Evolutionary conservation across 2,888 invertebrate genomes (phyloP), one percentile per base, ranked within the genome.

Genomic region (Seira ritae): DNA sequence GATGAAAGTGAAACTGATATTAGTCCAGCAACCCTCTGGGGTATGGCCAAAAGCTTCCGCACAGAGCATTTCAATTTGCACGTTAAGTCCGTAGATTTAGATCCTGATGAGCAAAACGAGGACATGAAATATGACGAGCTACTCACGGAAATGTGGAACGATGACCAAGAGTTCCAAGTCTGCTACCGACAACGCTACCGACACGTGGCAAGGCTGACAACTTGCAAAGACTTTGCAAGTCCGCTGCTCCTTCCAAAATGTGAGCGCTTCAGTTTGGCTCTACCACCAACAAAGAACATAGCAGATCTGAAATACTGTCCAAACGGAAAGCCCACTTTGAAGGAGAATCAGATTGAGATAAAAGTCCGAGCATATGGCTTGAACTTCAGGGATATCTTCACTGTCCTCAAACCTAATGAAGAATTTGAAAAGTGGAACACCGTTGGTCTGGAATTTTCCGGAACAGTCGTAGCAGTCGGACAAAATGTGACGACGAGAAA

Each of bases 321-420:
- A 6, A 69, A 71, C 42, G 72, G 76, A 19, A 80, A 71, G 42
- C 12, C 17, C 3, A 20, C 72, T 8, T 17, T 85, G 19, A 65
- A 74, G 42, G 55, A 71, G 1, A 78, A 71, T 0, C 60, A 83
- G 19, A 31, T 86, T 55, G 86, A 86, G 79, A 55, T 86, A 10
- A 75, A 75, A 70, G 78, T 87, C 6, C 65, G 79, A 46, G 84
- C 84, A 0, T 81, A 74, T 17, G 85, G 81, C 6, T 62, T 87
- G 10, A 87, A 87, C 55, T 84, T 87, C 37, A 67, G 82, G 15
- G 87, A 87, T 23, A 65, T 87, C 37, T 80, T 86, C n/a, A 72
- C 77, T 4, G 83, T 86, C 0, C 60, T 86, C 31, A 81, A 80
- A 19, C 86, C 86, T 1, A 83, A 76, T 20, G 69, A 78, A 17